Base-by-base conservation (phyloP, 2,797 vertebrate genomes). In the Parauchenoglanis ngamensis region DNA sequence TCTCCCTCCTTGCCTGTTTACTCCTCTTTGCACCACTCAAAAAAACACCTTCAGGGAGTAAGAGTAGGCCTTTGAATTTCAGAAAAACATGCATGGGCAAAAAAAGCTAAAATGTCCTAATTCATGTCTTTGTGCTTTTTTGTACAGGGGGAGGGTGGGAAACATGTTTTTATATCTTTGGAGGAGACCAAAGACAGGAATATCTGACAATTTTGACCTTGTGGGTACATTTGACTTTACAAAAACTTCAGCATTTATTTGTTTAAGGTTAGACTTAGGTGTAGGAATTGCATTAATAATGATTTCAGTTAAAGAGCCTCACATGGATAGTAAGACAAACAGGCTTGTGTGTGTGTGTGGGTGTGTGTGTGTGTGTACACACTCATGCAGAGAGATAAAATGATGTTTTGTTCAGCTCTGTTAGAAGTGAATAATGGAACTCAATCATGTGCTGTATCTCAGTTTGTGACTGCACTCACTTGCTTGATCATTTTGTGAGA, bases 331-430 rank as follows among this genome's bases (percentile, higher is more conserved):
- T 23, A 31, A 78, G 52, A 78, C 49, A 77, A 77, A 54, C 15
- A 77, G 13, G 13, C 3, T 11, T 28, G 40, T n/a, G 15, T 73
- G 19, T 73, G 35, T 70, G 0, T 25, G 23, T 25, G 35, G 40
- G 35, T 73, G 12, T 49, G 67, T 40, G 23, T 52, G 23, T n/a
- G 23, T 59, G 54, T 79, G 17, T 5, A 10, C 0, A 10, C 46
- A 40, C 73, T 87, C 85, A 89, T 87, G 80, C 87, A 89, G 67
- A 88, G 75, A 89, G 87, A 90, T 87, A 79, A 87, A 84, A 67
- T 59, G 31, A 85, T 78, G 83, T 89, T 89, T 89, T 91, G 86
- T 91, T 85, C 83, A 44, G 89, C 87, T 89, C 75, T 77, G 85
- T 67, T 89, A 79, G 54, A 89, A 91, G 70, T 87, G 72, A 87